These are phyloP conservation scores for Nannoperca australis DNA, from an alignment of 2,797 vertebrate species.

Conservation along the genomic window DNA sequence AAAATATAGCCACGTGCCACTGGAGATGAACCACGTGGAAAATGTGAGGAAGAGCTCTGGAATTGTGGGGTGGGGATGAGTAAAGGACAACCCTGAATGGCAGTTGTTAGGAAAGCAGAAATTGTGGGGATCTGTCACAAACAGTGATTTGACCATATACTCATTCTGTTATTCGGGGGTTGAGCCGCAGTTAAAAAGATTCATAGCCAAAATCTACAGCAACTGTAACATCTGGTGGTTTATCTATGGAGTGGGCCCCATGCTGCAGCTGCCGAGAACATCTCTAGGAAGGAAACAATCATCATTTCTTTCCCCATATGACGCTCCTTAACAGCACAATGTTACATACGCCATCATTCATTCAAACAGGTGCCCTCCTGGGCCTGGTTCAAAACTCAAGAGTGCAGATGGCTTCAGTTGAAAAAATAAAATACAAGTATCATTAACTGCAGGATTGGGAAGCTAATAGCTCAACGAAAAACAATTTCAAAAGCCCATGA, in stretches of 20 bases:
- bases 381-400: constrained; percentile 44
- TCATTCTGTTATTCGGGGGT: constrained; percentile 54
- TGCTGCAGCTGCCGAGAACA: constrained; percentile 55
- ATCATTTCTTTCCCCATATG: constrained; percentile 64
- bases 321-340: constrained; percentile 57
- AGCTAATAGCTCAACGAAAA: constrained; percentile 66
- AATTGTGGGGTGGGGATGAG: constrained; percentile 22
- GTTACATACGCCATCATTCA: constrained; percentile 58
- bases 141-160: constrained; percentile 71
- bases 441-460: constrained; percentile 64
- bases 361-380: constrained; percentile 68
- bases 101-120: constrained; percentile 58
- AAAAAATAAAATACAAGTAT: constrained; percentile 68
- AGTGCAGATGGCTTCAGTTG: constrained; percentile 58
- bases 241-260: constrained; percentile 54
- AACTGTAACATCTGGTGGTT: constrained; percentile 67
- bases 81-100: constrained; percentile 51
- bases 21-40: constrained; percentile 7
- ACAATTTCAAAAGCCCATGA: constrained; percentile 60
- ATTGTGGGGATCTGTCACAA: constrained; percentile 68
- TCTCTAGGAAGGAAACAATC: constrained; percentile 70
- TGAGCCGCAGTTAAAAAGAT: constrained; percentile 69
- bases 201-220: constrained; percentile 52
- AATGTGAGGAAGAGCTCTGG: background rate
- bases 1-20: constrained; percentile 65